Evolutionary conservation across 2,888 invertebrate genomes (phyloP).

Genomic region (Sesamia inferens): DNA sequence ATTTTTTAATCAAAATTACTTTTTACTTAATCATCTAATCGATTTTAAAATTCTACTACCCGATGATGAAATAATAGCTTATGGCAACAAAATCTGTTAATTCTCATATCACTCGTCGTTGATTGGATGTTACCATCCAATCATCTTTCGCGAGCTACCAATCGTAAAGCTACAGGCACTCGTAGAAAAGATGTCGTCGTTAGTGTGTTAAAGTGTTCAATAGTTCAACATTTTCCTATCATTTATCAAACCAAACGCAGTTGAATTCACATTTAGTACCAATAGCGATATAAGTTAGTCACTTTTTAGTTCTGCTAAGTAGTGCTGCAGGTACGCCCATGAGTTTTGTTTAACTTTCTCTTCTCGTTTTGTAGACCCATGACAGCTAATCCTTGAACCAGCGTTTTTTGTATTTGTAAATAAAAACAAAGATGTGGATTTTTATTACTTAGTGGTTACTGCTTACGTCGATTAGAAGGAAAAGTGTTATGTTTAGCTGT

Average conservation of each 20-base stretch:
- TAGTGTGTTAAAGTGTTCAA: conserved; percentile 70
- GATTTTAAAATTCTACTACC: conserved; percentile 45
- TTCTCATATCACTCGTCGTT: conserved; percentile 50
- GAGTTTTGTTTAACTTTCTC: conserved; percentile 75
- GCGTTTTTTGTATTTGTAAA: conserved; percentile 86
- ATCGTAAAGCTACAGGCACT: conserved; percentile 81
- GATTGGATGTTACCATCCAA: conserved; percentile 68
- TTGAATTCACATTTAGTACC: conserved; percentile 65
- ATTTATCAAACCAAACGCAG: conserved; percentile 72
- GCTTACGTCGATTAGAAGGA: conserved; percentile 54
- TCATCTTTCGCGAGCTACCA: conserved; percentile 70
- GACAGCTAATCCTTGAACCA: conserved; percentile 81
- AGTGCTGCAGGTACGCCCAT: conserved; percentile 69
- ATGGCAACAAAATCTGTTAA: conserved; percentile 62
- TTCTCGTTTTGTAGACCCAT: conserved; percentile 63
- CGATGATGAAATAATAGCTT: background rate
- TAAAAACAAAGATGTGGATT: conserved; percentile 82
- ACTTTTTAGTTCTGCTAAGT: conserved; percentile 43
- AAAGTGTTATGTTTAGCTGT: conserved; percentile 49
- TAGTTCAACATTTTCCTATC: conserved; percentile 70
- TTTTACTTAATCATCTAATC: background rate
- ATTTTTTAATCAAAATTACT: too few relatives aligned
- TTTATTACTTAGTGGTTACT: conserved; percentile 45
- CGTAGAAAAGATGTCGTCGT: conserved; percentile 86
- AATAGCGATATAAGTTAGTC: conserved; percentile 50